A percentile compares a stretch with the other conserved stretches of the same genome.
phyloP scores from a whole-genome alignment of 2,113 vertebrate species.

The Psittacula cyanocephala region DNA sequence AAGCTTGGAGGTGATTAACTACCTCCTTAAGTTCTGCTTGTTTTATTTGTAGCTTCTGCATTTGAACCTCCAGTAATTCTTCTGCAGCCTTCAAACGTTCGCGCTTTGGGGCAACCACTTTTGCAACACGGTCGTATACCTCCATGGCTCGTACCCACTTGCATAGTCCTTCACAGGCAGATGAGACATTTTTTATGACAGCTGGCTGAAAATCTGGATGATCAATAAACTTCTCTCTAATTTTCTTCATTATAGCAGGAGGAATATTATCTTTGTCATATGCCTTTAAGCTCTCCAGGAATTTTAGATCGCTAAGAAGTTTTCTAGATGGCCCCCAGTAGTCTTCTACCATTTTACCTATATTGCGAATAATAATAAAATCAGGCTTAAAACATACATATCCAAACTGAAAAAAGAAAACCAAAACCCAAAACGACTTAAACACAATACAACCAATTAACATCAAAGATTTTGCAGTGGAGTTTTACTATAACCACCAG shows the following conservation, averaged over 20 bases:
- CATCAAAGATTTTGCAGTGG: neutral
- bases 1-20: slow-evolving; percentile 79
- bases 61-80: slow-evolving; percentile 76
- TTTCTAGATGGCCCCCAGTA: slow-evolving; percentile 91
- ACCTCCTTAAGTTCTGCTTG: slow-evolving; percentile 86
- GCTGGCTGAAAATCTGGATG: slow-evolving; percentile 88
- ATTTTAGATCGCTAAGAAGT: slow-evolving; percentile 87
- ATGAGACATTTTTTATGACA: slow-evolving; percentile 89
- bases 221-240: slow-evolving; percentile 86
- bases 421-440: neutral
- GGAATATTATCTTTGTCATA: slow-evolving; percentile 92
- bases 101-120: slow-evolving; percentile 88
- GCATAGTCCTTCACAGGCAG: slow-evolving; percentile 91
- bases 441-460: neutral
- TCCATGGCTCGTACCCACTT: slow-evolving; percentile 94
- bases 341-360: slow-evolving; percentile 94
- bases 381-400: neutral
- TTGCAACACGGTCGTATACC: slow-evolving; percentile 87
- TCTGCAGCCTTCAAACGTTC: slow-evolving; percentile 81
- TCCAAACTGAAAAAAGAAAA: neutral
- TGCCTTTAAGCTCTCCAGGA: slow-evolving; percentile 85
- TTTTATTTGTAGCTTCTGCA: slow-evolving; percentile 82
- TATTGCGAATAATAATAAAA: slow-evolving; percentile 6
- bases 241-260: slow-evolving; percentile 80
- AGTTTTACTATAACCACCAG: neutral